Conservation (phyloP, 2,888 invertebrate species). For the Cremastobaeus sp. region DNA sequence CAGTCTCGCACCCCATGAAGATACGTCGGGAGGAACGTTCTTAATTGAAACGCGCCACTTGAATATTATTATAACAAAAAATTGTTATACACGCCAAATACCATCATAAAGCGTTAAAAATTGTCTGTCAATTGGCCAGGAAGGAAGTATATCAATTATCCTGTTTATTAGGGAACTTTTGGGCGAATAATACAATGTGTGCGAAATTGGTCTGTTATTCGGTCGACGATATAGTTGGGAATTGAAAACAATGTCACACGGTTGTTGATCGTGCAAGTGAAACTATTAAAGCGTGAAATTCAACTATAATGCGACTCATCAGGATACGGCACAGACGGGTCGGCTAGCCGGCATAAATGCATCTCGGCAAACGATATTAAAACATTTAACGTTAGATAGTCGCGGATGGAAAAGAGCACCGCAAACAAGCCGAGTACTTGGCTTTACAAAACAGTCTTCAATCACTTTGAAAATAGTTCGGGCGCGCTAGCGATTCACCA, state of each 20-base stretch:
- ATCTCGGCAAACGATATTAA: conserved; percentile 36
- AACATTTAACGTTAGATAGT: conserved; percentile 41
- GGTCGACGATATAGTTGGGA: no score
- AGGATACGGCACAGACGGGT: neutral
- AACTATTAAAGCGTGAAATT: conserved; percentile 11
- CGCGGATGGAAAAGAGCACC: conserved; percentile 27
- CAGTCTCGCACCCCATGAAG: conserved; percentile 40
- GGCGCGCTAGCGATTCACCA: conserved; percentile 59
- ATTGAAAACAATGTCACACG: conserved; percentile 4
- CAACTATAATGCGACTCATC: conserved; percentile 16
- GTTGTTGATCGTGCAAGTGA: neutral
- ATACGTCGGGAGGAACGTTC: conserved; percentile 16
- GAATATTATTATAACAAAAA: no score
- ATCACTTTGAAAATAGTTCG: conserved; percentile 70
- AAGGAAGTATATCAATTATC: no score
- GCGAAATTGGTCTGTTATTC: no score
- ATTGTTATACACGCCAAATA: no score
- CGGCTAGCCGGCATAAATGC: conserved; percentile 13
- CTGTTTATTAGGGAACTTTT: no score
- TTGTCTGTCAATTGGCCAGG: no score
- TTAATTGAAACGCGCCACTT: conserved; percentile 13
- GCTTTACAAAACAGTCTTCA: conserved; percentile 60
- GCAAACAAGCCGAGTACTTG: conserved; percentile 47
- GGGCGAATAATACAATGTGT: no score
- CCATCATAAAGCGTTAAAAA: no score